A percentile compares a stretch with the other conserved stretches of the same genome.
These are phyloP conservation scores for Sinosuthora webbiana DNA, from an alignment of 2,113 vertebrate genomes.

Conservation along the genomic window DNA sequence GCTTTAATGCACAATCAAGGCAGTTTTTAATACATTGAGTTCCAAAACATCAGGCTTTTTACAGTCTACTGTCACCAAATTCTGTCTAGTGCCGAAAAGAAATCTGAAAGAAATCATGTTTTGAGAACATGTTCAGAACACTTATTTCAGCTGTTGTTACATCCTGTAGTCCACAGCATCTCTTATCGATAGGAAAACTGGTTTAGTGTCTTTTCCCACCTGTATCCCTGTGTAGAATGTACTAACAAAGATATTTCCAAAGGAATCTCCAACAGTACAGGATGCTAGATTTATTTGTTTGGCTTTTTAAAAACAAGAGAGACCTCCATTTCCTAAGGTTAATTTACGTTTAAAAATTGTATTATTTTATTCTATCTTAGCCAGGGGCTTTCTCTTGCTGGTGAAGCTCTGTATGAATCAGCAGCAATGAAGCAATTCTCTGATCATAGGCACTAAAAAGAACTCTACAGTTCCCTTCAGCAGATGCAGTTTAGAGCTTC, in stretches of 20 bases:
- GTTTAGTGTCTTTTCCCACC: background rate
- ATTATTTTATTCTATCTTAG: conserved; percentile 32
- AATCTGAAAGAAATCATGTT: background rate
- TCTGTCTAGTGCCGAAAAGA: background rate
- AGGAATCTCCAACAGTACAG: background rate
- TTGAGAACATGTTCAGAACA: background rate
- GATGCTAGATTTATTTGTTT: background rate
- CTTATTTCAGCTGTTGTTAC: background rate
- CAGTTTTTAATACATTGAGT: background rate
- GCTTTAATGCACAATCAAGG: background rate
- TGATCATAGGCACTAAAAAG: conserved; percentile 15
- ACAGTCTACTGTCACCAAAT: background rate
- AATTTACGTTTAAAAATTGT: conserved; percentile 13
- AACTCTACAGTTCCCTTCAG: conserved; percentile 15
- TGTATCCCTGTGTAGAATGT: background rate
- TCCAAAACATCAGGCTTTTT: background rate
- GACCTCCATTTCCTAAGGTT: conserved; percentile 27
- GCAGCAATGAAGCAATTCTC: conserved; percentile 29
- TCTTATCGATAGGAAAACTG: background rate
- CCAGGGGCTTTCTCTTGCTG: background rate
- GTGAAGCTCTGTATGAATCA: conserved; percentile 8
- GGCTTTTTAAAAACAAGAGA: background rate
- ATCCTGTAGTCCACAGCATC: background rate
- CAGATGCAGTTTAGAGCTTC: conserved; percentile 14
- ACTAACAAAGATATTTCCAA: background rate